Base-by-base conservation (phyloP, 2,113 vertebrate species). In the Myrmophylax atrothorax region DNA sequence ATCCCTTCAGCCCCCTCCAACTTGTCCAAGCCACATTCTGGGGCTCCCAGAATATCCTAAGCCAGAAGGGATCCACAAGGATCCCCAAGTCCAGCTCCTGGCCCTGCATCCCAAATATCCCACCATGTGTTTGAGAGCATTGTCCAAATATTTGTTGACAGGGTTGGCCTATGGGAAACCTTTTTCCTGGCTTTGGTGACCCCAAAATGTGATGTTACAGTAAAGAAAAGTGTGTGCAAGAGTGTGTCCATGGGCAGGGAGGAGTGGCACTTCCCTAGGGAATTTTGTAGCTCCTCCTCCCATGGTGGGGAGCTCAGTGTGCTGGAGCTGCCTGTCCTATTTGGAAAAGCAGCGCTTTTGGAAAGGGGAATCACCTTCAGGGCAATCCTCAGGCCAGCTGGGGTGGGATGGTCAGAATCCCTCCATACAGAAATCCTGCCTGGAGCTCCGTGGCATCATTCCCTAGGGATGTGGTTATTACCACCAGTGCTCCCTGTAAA, bases 261-360 rank as follows among this genome's bases (percentile, higher is more conserved):
- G 31, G 20, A 22, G 56, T 5, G 5, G 33, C 25, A 17, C 6
- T 12, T 22, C 15, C 37, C 58, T 1, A 1, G 2, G 40, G 5
- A 35, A n/a, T 86, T 17, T 13, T 8, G 4, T 13, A 23, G 10
- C 29, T 35, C 1, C 0, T 2, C 12, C 15, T 17, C 29, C 23
- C 2, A 0, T 1, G 31, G 23, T 1, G 0, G 31, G 37, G 20
- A 53, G 12, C 58, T 14, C 0, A 3, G 35, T 6, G 31, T 6
- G 14, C 50, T 4, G 0, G 10, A 40, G 28, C 40, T 42, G 14
- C 62, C 47, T 6, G 7, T 59, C 37, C 40, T 9, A 0, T 12
- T n/a, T 31, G 68, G 77, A 68, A 87, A 59, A 68, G 12, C 23
- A 12, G 14, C 1, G 23, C 40, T 69, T 38, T 10, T 6, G 31